phyloP scores from a whole-genome alignment of 2,797 vertebrate species.

The Merluccius polli region DNA sequence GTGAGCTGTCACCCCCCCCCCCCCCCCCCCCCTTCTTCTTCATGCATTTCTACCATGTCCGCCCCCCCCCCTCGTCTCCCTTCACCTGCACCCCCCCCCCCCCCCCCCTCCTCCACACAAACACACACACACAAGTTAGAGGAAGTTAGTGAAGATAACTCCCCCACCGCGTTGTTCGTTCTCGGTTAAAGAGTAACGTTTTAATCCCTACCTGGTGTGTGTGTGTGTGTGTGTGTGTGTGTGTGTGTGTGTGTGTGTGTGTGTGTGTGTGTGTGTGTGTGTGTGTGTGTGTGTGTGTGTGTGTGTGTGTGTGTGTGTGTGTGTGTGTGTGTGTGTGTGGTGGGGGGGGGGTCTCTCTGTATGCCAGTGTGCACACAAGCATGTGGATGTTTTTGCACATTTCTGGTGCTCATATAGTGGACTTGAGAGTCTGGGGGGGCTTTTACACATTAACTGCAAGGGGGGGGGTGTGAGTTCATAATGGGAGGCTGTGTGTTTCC shows the following conservation, averaged over 20 bases:
- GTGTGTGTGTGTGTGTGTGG: background rate
- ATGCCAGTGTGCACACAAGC: background rate
- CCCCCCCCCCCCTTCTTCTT: conserved; percentile 25
- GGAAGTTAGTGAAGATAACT: conserved; percentile 32
- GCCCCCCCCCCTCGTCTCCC: conserved; percentile 22
- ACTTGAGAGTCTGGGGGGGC: background rate
- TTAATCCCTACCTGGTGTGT: conserved; percentile 50
- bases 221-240: no score
- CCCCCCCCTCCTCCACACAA: conserved; percentile 15
- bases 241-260: no score
- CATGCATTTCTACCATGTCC: conserved; percentile 33
- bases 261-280: no score
- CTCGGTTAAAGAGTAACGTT: conserved; percentile 51
- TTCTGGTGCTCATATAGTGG: background rate
- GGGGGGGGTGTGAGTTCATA: conserved; percentile 11
- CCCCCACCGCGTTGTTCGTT: conserved; percentile 28
- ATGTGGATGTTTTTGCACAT: background rate
- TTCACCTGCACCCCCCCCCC: background rate
- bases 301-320: conserved; percentile 2
- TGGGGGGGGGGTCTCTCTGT: background rate
- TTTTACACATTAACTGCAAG: conserved; percentile 14
- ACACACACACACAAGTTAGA: conserved; percentile 32
- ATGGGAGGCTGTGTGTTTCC: conserved; percentile 3
- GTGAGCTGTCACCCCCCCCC: conserved; percentile 36
- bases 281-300: conserved; percentile 15